These are phyloP conservation scores for Tauraco hartlaubi DNA, from an alignment of 2,797 vertebrate species.

Conservation along the genomic window DNA sequence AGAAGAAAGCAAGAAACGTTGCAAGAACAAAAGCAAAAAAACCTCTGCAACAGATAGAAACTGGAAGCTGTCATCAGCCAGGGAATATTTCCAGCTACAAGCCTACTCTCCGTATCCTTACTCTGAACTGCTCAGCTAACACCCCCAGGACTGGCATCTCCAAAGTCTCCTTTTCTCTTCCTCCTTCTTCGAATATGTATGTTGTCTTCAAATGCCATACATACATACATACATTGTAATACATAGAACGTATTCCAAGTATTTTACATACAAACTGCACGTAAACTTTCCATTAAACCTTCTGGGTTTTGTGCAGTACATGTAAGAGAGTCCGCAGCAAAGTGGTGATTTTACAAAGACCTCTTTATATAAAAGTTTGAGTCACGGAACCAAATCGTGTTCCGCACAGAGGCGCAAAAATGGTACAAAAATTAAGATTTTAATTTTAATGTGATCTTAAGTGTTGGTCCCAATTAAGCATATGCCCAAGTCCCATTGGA, in stretches of 20 bases:
- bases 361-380: background rate
- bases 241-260: background rate
- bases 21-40: background rate
- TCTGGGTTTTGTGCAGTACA: background rate
- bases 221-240: background rate
- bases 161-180: constrained; percentile 27
- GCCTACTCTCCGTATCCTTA: background rate
- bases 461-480: constrained; percentile 53
- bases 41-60: background rate
- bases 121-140: background rate
- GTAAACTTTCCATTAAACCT: background rate
- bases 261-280: background rate
- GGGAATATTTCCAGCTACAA: background rate
- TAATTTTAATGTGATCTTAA: constrained; percentile 69
- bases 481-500: constrained; percentile 52
- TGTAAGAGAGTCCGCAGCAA: background rate
- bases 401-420: background rate
- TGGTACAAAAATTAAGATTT: constrained; percentile 51
- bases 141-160: background rate
- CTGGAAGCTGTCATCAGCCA: background rate
- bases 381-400: background rate
- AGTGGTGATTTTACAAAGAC: background rate
- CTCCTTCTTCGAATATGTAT: constrained; percentile 12
- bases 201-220: background rate
- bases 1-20: background rate